Evolutionary conservation across 2,888 invertebrate species (phyloP), one percentile per base, ranked within the genome.

Genomic region (Trisateles emortualis): DNA sequence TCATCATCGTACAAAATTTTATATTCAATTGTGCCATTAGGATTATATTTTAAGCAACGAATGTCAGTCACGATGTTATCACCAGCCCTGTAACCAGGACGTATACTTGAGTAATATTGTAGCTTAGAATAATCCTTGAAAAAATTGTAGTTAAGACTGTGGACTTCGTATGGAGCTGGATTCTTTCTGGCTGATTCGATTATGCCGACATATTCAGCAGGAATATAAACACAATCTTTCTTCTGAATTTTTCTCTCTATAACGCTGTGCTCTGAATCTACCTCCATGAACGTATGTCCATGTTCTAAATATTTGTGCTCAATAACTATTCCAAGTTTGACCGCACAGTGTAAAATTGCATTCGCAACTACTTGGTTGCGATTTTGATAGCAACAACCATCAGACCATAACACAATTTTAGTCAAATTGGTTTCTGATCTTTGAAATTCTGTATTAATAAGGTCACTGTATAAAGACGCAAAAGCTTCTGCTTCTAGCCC

Each of bases 401-500:
- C 29, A 10, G 46, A 36, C 36, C 46, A 46, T 36, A 46, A 46
- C 16, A 46, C 29, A 16, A 46, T 46, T 46, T 46, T 46, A 38
- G 46, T 26, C 16, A 46, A 46, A 38, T 10, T 13, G 10, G 24
- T 30, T 36, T 26, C 38, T 11, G 38, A 46, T 46, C 46, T 46
- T 29, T 46, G 24, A 46, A 29, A 46, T 17, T 46, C 46, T 24
- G 46, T 22, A 13, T 38, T 36, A 26, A 46, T 46, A 13, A 46
- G n/a, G 38, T 46, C 30, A 24, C 13, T 26, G 19, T 46, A 46
- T 22, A 46, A 11, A 38, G 24, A 24, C 24, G 46, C 36, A 38
- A 46, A 46, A 26, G 13, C 46, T 46, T 46, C 46, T 38, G 46
- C 46, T 46, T 38, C 46, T 38, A 46, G 26, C 17, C 29, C 46